These are phyloP conservation scores for Nesogale talazaci DNA, from an alignment of 2,113 vertebrate species.

Conservation along the genomic window DNA sequence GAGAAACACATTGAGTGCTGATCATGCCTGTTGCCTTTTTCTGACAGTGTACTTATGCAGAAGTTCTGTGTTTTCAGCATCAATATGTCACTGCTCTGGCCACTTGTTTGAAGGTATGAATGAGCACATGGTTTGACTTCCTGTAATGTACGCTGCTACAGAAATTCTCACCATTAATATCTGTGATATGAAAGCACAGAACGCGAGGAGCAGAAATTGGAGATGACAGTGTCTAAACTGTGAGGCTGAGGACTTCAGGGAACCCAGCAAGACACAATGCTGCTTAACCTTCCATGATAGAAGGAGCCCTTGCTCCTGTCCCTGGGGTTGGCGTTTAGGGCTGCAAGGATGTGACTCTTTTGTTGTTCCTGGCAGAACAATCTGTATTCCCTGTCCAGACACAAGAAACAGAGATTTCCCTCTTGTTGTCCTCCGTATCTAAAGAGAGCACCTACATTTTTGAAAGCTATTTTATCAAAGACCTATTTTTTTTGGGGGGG, in stretches of 20 bases:
- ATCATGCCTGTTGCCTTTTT: not conserved
- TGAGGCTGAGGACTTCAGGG: not conserved
- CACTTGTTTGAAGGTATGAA: not conserved
- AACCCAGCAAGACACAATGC: not conserved
- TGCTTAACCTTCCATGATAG: not conserved
- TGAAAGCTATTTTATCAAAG: not conserved
- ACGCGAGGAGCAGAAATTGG: not conserved
- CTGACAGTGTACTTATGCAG: not conserved
- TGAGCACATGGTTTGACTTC: not conserved
- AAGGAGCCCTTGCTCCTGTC: not conserved
- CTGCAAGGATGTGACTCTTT: accelerated
- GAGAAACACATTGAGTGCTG: not conserved
- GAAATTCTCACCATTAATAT: not conserved
- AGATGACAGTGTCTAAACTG: not conserved
- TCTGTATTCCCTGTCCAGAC: accelerated
- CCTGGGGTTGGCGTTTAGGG: accelerated
- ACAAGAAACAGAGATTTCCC: not conserved
- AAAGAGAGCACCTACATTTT: not conserved
- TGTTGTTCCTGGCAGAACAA: accelerated
- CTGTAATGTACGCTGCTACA: not conserved
- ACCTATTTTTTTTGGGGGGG: not conserved
- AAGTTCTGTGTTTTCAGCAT: not conserved
- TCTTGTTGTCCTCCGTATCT: not conserved
- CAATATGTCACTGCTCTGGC: accelerated
- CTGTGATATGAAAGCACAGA: not conserved